Conservation (phyloP, 2,113 vertebrate species). For the Ictalurus furcatus region DNA sequence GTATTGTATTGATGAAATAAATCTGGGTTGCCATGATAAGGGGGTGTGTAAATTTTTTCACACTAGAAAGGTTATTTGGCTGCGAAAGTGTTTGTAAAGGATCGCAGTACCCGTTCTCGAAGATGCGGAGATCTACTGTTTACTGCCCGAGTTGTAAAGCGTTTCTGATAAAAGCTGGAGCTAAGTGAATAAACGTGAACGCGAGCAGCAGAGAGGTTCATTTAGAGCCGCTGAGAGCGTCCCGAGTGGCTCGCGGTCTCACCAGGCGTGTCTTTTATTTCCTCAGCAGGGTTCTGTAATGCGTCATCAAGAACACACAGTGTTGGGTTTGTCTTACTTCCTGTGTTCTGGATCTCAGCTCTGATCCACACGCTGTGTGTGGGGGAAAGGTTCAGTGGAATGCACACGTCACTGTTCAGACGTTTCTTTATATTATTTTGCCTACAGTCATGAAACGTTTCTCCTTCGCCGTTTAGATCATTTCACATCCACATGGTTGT, state of each 20-base stretch:
- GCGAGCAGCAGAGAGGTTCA: not conserved
- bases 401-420: rapidly evolving
- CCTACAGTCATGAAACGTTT: not conserved
- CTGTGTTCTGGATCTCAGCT: not conserved
- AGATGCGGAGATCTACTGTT: not conserved
- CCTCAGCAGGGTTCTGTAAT: not conserved
- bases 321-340: not conserved
- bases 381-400: not conserved
- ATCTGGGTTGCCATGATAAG: not conserved
- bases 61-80: not conserved
- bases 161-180: not conserved
- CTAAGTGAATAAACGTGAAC: not conserved
- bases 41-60: not conserved
- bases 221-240: not conserved
- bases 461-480: not conserved
- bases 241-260: not conserved
- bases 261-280: not conserved
- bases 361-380: not conserved
- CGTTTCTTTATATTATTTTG: not conserved
- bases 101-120: not conserved
- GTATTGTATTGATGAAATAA: not conserved
- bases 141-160: not conserved
- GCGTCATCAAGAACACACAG: not conserved
- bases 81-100: not conserved
- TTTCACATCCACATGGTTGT: not conserved